Conservation (phyloP, 1,140 invertebrate genomes). For the Lasioglossum albipes region DNA sequence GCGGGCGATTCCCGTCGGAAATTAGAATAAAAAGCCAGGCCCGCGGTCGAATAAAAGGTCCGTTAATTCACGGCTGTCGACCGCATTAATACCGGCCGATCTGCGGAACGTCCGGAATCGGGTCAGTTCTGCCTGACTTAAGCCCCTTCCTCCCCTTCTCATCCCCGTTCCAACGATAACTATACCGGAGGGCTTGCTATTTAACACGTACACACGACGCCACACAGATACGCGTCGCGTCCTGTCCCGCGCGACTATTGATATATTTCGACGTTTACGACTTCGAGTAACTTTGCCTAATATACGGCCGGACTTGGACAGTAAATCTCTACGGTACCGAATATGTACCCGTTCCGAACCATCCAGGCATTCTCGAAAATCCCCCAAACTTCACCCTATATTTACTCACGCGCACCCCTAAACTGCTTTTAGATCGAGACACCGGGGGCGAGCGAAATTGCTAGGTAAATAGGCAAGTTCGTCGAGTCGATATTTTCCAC, state of each 20-base stretch:
- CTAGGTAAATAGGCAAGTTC: neutral
- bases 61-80: slow-evolving; percentile 40
- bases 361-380: slow-evolving; percentile 33
- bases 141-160: neutral
- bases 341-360: slow-evolving; percentile 52
- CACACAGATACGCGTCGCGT: slow-evolving; percentile 6
- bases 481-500: neutral
- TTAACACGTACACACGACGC: slow-evolving; percentile 30
- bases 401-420: slow-evolving; percentile 37
- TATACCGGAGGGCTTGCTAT: slow-evolving; percentile 26
- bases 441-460: neutral
- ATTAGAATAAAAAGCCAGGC: neutral
- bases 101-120: slow-evolving; percentile 24
- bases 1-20: neutral
- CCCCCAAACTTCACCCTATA: slow-evolving; percentile 1
- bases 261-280: slow-evolving; percentile 77
- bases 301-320: slow-evolving; percentile 68
- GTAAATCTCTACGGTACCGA: slow-evolving; percentile 67
- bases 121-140: slow-evolving; percentile 51
- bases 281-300: slow-evolving; percentile 71
- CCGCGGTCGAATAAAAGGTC: slow-evolving; percentile 19
- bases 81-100: slow-evolving; percentile 35
- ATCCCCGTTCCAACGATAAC: slow-evolving; percentile 45
- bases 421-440: neutral
- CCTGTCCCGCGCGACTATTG: slow-evolving; percentile 66